Base-by-base conservation (phyloP, 2,113 vertebrate species). In the Psilopsiagon aymara region DNA sequence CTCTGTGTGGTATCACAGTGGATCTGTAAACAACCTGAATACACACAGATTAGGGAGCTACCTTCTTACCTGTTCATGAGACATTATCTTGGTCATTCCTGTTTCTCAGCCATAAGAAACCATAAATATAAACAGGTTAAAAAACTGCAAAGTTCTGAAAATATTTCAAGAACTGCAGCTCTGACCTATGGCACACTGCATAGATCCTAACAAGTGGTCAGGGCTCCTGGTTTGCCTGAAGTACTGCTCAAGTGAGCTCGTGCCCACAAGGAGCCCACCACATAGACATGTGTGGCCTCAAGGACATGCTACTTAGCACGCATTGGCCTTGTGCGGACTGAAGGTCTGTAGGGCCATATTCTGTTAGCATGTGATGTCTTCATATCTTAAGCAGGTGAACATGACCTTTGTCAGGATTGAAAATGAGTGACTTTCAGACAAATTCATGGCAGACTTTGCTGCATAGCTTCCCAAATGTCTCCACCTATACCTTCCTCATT, bases 251-350 rank as follows among this genome's bases (percentile, higher is more conserved):
- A 41, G 9, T 17, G 28, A 79, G 2, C 17, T 52, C 31, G 4
- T 53, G 24, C 17, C 31, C 17, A 44, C 13, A 1, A 8, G 13
- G 10, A 51, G 27, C 14, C 46, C 19, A 49, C 20, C 7, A 70
- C 10, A 23, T 7, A 27, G 46, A 28, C 19, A 43, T 7, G 2
- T 3, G 17, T 12, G 27, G 4, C 6, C 43, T 80, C 29, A 60
- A 66, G 9, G 17, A 15, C 27, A 49, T 0, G 0, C 24, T 55
- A 15, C 28, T n/a, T 17, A 69, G 9, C 16, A 39, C 8, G 11
- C 18, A 13, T 39, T 33, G 23, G 9, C 23, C 35, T 66, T 37
- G 10, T 71, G 46, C 13, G 59, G 33, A 15, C 41, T 35, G 28
- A 75, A 39, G 8, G 29, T 13, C 80, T 68, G 35, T 20, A 86